These are phyloP conservation scores for Semnopithecus entellus DNA, from an alignment of 2,113 vertebrate genomes.

Conservation along the genomic window DNA sequence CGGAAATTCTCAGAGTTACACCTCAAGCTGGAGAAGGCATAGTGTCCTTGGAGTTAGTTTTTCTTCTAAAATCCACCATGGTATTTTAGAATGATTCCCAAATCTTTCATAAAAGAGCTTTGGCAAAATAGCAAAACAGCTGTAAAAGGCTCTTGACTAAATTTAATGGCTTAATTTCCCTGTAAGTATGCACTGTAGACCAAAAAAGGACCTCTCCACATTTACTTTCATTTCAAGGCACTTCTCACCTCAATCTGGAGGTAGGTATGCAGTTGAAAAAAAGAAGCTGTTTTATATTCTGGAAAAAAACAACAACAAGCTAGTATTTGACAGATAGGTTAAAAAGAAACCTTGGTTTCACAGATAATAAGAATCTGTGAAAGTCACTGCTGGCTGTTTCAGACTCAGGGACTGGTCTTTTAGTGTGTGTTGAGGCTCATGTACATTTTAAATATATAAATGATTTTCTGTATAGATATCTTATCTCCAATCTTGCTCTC, in stretches of 20 bases:
- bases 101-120: constrained; percentile 58
- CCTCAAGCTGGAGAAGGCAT: not conserved
- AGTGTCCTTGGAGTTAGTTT: not conserved
- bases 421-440: not conserved
- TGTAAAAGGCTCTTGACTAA: constrained; percentile 69
- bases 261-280: not conserved
- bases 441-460: not conserved
- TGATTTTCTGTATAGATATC: not conserved
- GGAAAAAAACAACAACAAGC: not conserved
- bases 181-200: constrained; percentile 13
- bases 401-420: not conserved
- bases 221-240: not conserved
- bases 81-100: constrained; percentile 30
- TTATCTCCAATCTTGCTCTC: constrained; percentile 10
- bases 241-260: constrained; percentile 26
- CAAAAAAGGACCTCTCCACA: not conserved
- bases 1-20: not conserved
- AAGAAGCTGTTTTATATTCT: constrained; percentile 1
- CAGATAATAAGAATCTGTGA: not conserved
- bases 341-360: constrained; percentile 31
- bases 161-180: constrained; percentile 51
- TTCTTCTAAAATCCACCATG: constrained; percentile 38
- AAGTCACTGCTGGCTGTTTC: not conserved
- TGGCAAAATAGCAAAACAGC: constrained; percentile 66
- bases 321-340: constrained; percentile 27